Evolutionary conservation across 1,140 invertebrate genomes (phyloP), one percentile per base, ranked within the genome.

Genomic region (Macrobrachium rosenbergii): DNA sequence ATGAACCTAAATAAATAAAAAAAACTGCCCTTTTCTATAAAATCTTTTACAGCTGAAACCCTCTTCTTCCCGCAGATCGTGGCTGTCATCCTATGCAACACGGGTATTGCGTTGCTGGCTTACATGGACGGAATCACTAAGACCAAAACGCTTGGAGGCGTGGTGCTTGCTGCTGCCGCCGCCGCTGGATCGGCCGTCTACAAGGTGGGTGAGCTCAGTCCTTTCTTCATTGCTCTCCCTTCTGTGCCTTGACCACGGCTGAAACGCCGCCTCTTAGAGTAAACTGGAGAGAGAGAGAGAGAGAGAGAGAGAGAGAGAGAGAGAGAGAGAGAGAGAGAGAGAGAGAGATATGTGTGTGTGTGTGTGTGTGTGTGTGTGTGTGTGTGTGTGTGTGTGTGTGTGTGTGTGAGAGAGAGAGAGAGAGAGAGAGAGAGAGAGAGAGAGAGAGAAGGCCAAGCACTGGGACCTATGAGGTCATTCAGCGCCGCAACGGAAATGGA

Each of bases 41-140:
- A 11, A 67, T 10, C 5, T 23, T 23, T 21, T 11, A 23, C 64
- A 67, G 8, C 12, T 16, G 14, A 6, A 12, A 19, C 2, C 17
- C 23, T 8, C 16, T 14, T 7, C 12, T 58, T 90, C 6, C 8
- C 2, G 6, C 88, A 99, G 97, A 98, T 99, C 91, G 96, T 98
- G 88, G 97, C 97, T 89, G 96, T 98, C 88, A 98, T 99, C 91
- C 93, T 98, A 79, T 98, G 96, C 92, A 97, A 98, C 92, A 98
- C 97, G 58, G 97, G 97, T 23, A 97, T 98, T 77, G 97, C 97
- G 6, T 93, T 99, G 37, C 93, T 98, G 86, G 97, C 97, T 12
- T 99, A 99, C 90, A 98, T 98, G 96, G 97, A 98, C 91, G 97
- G 97, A 52, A 97, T 98, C 89, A 97, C 96, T 1, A 95, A 95